A percentile compares a stretch with the other conserved stretches of the same genome.
phyloP scores from a whole-genome alignment of 1,140 invertebrate genomes.

The Drosophila orosa region DNA sequence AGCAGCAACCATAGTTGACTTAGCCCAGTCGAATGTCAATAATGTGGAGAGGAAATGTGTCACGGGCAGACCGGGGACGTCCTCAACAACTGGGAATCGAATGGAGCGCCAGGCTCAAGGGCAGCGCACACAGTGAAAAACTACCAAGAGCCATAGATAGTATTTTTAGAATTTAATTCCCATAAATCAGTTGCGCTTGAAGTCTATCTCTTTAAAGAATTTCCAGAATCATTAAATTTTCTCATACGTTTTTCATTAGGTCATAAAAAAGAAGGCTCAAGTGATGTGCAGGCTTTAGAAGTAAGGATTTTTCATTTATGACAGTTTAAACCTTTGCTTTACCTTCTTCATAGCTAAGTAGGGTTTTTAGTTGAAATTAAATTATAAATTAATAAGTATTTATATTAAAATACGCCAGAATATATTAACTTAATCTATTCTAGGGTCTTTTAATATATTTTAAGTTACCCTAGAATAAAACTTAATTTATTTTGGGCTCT shows the following conservation, averaged over 20 bases:
- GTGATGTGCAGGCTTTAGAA: too few relatives aligned
- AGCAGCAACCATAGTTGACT: constrained; percentile 46
- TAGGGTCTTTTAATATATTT: too few relatives aligned
- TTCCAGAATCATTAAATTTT: not conserved
- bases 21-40: constrained; percentile 66
- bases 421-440: too few relatives aligned
- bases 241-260: not conserved
- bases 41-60: constrained; percentile 66
- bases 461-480: too few relatives aligned
- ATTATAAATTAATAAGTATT: too few relatives aligned
- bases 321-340: too few relatives aligned
- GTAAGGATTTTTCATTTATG: too few relatives aligned
- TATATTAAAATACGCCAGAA: too few relatives aligned
- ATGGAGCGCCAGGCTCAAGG: constrained; percentile 39
- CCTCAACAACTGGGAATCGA: constrained; percentile 27
- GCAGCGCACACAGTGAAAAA: constrained; percentile 30
- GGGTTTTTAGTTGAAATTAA: too few relatives aligned
- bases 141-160: not conserved
- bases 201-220: not conserved
- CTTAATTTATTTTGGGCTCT: too few relatives aligned
- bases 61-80: constrained; percentile 41
- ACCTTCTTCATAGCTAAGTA: too few relatives aligned
- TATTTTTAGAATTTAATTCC: not conserved
- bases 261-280: too few relatives aligned
- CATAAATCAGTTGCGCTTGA: not conserved